phyloP scores from a whole-genome alignment of 2,888 invertebrate genomes.

The Pristionchus entomophagus region DNA sequence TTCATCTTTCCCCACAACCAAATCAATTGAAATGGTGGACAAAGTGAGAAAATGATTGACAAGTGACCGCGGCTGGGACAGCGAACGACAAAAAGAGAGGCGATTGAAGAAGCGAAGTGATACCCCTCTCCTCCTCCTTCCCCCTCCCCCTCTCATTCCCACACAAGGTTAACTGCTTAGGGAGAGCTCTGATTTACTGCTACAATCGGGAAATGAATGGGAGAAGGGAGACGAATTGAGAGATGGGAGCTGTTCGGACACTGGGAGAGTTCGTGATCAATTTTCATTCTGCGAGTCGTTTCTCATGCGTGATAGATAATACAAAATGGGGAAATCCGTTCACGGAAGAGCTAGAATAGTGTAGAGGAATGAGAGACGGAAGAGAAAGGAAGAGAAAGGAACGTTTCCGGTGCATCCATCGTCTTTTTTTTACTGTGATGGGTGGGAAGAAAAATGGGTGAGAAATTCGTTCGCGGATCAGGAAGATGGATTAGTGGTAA shows the following conservation, averaged over 20 bases:
- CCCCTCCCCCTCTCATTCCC: neutral
- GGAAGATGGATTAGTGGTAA: neutral
- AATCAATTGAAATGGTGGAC: too few relatives aligned
- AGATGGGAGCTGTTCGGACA: too few relatives aligned
- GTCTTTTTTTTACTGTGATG: neutral
- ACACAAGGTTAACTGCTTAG: conserved; percentile 7
- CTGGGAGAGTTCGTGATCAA: too few relatives aligned
- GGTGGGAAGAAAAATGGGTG: conserved; percentile 19
- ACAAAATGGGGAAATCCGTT: neutral
- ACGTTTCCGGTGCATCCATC: neutral
- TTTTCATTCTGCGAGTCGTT: too few relatives aligned
- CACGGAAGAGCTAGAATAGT: too few relatives aligned
- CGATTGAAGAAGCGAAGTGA: neutral
- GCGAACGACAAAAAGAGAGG: neutral
- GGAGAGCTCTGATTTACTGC: conserved; percentile 19
- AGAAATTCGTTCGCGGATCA: neutral
- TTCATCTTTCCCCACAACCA: too few relatives aligned
- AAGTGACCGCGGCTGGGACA: neutral
- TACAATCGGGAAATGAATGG: neutral
- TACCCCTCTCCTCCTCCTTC: neutral
- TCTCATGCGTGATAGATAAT: too few relatives aligned
- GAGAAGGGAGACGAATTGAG: neutral
- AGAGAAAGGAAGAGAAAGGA: neutral
- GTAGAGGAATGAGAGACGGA: neutral
- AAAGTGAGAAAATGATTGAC: neutral